phyloP scores from a whole-genome alignment of 2,797 vertebrate species.

The Pachyuromys duprasi region DNA sequence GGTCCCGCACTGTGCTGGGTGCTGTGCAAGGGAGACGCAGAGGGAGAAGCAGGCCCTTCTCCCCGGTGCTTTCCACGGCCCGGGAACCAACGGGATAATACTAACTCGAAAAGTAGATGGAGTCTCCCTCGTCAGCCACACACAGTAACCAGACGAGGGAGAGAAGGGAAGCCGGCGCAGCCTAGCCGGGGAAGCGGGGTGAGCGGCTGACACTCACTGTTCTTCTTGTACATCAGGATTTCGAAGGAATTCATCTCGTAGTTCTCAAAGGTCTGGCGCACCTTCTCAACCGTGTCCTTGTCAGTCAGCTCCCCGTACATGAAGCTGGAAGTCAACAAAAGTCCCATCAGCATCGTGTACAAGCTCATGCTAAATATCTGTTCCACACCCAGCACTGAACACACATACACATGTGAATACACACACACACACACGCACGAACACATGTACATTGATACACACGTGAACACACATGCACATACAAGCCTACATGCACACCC shows the following conservation, averaged over 20 bases:
- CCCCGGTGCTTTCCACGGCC: neutral
- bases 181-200: neutral
- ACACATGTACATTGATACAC: neutral
- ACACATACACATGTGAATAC: neutral
- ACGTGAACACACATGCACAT: neutral
- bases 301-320: conserved; percentile 98
- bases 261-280: conserved; percentile 95
- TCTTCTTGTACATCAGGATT: conserved; percentile 99
- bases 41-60: neutral
- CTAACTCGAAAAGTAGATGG: neutral
- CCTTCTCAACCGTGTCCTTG: conserved; percentile 94
- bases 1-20: too few species aligned
- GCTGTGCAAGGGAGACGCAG: neutral
- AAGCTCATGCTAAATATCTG: neutral
- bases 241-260: conserved; percentile 98
- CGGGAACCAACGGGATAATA: conserved; percentile 37
- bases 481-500: neutral
- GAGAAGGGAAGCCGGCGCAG: neutral
- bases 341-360: conserved; percentile 67
- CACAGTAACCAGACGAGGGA: neutral
- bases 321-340: conserved; percentile 90
- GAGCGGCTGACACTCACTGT: conserved; percentile 92
- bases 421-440: neutral
- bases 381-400: neutral
- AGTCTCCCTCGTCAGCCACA: neutral